Conservation (phyloP, 2,797 vertebrate species). For the Cryptoprocta ferox region DNA sequence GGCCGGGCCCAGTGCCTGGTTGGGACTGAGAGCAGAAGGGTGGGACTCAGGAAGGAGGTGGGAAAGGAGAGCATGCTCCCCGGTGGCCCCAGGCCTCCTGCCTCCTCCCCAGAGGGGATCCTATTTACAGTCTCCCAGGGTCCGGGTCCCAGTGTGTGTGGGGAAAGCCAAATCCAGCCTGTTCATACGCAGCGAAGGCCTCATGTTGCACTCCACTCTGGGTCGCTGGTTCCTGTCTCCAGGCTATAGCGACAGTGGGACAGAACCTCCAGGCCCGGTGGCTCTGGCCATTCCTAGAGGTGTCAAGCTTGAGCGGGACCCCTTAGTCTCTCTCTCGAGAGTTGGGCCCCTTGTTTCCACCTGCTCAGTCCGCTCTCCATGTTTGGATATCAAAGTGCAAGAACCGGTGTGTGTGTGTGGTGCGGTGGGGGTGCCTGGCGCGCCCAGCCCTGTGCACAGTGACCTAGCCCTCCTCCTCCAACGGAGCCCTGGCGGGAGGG, state of each 20-base stretch:
- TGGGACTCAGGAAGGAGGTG: background rate
- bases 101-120: background rate
- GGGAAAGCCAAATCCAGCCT: background rate
- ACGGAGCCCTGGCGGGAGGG: background rate
- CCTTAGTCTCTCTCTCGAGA: background rate
- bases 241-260: accelerated
- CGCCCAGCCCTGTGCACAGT: background rate
- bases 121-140: background rate
- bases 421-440: accelerated
- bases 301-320: background rate
- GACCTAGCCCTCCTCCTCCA: background rate
- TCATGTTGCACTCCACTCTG: background rate
- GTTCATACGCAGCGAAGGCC: no score
- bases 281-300: accelerated
- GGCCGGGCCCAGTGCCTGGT: no score
- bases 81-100: background rate
- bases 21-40: background rate
- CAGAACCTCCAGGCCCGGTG: accelerated
- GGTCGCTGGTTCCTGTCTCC: background rate
- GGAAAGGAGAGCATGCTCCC: background rate
- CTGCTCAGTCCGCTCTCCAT: background rate
- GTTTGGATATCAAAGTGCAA: background rate
- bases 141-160: accelerated
- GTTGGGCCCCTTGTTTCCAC: background rate
- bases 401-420: background rate